Base-by-base conservation (phyloP, 2,888 invertebrate species). In the Heteropelma amictum region DNA sequence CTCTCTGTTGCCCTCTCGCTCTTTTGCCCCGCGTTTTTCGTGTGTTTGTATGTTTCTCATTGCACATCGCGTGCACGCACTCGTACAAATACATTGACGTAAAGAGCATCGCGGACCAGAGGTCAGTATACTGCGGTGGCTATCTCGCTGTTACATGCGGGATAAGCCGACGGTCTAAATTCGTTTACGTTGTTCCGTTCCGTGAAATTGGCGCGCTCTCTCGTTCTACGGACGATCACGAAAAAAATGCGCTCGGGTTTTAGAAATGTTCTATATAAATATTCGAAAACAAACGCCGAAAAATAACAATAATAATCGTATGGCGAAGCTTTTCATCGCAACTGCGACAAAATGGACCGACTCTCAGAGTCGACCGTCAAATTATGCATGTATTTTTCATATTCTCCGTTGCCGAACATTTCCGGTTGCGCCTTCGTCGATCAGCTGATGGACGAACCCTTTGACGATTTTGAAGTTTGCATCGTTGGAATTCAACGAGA, bases 121-220 rank as follows among this genome's bases (percentile, higher is more conserved):
- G 75, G 75, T 76, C 75, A 72, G 75, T 76, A 76, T 72, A 76
- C 75, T 72, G 75, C 72, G 72, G 74, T 72, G 61, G 75, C 67
- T 67, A 72, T 47, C 38, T n/a, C n/a, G 56, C 14, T 30, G 14
- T 72, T 35, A 33, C 17, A 17, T 17, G n/a, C 64, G 54, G 23
- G 45, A 40, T 54, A 14, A 26, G 35, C 72, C 76, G 68, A 21
- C 21, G 63, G 69, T 79, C 80, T 80, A 80, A 72, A 72, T 72
- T 42, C 58, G 71, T 64, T 71, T 76, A 54, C 72, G 72, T 73
- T 70, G 80, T 79, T 80, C 77, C 77, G 72, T 80, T 79, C 80
- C 72, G 53, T 76, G 79, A 79, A 80, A 47, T 69, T 42, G 42
- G 21, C 54, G 35, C 56, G n/a, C n/a, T n/a, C n/a, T n/a, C n/a